phyloP scores from a whole-genome alignment of 2,888 invertebrate genomes.

The Agrilus cyanescens region DNA sequence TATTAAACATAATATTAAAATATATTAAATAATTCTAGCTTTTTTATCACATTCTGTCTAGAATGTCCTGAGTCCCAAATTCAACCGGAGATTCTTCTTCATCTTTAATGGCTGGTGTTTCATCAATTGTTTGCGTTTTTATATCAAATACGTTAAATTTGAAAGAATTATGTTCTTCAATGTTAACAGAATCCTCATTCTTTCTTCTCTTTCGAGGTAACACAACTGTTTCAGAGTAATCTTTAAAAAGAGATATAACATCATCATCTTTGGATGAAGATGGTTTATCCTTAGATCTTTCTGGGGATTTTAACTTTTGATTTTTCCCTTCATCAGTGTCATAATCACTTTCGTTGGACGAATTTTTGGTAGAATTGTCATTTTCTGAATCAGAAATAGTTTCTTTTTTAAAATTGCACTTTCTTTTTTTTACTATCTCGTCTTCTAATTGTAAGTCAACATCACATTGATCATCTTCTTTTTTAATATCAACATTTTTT shows the following conservation, averaged over 20 bases:
- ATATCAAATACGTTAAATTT: neutral
- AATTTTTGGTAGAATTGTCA: slow-evolving; percentile 8
- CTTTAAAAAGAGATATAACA: slow-evolving; percentile 13
- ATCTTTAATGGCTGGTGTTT: neutral
- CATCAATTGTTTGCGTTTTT: neutral
- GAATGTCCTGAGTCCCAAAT: slow-evolving; percentile 25
- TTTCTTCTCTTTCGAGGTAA: slow-evolving; percentile 14
- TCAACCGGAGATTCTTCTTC: slow-evolving; percentile 14
- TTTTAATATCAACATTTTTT: neutral
- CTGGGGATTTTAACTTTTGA: neutral
- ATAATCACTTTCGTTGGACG: slow-evolving; percentile 6
- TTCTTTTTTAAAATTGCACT: slow-evolving; percentile 13
- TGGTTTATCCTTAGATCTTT: neutral
- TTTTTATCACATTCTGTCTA: slow-evolving; percentile 17
- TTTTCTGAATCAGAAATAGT: slow-evolving; percentile 18
- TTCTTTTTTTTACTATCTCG: slow-evolving; percentile 9
- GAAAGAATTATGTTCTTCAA: neutral
- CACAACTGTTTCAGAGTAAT: slow-evolving; percentile 8
- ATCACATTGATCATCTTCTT: slow-evolving; percentile 3
- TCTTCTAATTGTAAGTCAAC: slow-evolving; percentile 4
- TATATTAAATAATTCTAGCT: neutral
- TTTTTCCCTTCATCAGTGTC: slow-evolving; percentile 16
- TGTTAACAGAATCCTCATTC: neutral
- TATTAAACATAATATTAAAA: slow-evolving; percentile 1
- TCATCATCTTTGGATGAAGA: slow-evolving; percentile 15